Base-by-base conservation (phyloP, 2,113 vertebrate genomes). In the Falco punctatus region DNA sequence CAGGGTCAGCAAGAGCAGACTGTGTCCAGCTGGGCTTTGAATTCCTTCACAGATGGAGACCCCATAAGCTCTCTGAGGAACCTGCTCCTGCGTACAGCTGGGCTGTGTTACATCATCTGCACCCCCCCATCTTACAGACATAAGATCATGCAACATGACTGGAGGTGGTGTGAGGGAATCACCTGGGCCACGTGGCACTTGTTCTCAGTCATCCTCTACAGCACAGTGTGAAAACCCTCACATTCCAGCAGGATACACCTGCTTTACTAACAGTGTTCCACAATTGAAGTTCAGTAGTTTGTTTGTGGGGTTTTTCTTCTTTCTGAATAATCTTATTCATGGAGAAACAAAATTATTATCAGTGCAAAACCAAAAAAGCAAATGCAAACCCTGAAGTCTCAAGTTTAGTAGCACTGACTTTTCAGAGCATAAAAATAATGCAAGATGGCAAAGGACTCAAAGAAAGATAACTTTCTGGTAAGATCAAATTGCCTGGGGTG, bases 401-500 rank as follows among this genome's bases (percentile, higher is more conserved):
- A 38, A 81, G 46, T 51, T 54, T 27, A 92, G 52, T 46, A 55
- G n/a, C 48, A 82, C 54, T 82, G 40, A 62, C 27, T 95, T 91
- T 85, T 79, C 72, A 83, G 42, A 81, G 52, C 86, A 96, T 67
- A 80, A 81, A 95, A 87, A 94, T 67, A 48, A 97, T 62, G 42
- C 52, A 82, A 86, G 64, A 92, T 74, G 24, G 22, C 81, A 94
- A 87, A 70, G 28, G 91, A 78, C n/a, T 74, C 75, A 44, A 44
- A 88, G 72, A 80, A 74, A 86, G 42, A 15, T 42, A 72, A 81
- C 12, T 57, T 95, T 86, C 58, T 62, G 65, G 51, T 49, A 86
- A 94, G 71, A 81, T 82, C 90, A 91, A 88, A 73, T 66, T 90
- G 92, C 80, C 96, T 77, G 81, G 42, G 78, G 92, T 92, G 64